Conservation (phyloP, 2,888 invertebrate genomes). For the Melinopterus prodromus region DNA sequence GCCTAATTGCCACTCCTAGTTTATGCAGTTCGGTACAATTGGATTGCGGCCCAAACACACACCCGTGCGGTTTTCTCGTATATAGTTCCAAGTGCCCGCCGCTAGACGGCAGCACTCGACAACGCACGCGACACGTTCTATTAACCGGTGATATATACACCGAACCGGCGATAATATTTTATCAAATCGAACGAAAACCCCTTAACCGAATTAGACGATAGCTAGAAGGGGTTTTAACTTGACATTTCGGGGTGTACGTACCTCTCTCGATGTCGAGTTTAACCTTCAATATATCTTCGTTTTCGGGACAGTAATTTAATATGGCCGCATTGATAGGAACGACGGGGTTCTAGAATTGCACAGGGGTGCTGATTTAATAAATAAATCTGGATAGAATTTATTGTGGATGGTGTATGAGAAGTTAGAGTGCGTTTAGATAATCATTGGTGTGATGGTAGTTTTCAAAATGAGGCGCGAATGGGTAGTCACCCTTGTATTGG, state of each 20-base stretch:
- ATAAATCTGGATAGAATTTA: slow-evolving; percentile 13
- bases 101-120: slow-evolving; percentile 7
- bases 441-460: background rate
- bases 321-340: slow-evolving; percentile 14
- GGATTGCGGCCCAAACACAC: slow-evolving; percentile 58
- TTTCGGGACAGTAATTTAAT: slow-evolving; percentile 21
- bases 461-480: background rate
- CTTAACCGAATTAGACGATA: slow-evolving; percentile 43
- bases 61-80: slow-evolving; percentile 55
- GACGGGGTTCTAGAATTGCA: background rate
- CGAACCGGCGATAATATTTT: slow-evolving; percentile 50
- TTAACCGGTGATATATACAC: slow-evolving; percentile 59
- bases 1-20: slow-evolving; percentile 59
- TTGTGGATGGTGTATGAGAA: background rate
- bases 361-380: slow-evolving; percentile 23
- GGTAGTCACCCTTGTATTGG: background rate
- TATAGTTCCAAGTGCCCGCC: slow-evolving; percentile 12
- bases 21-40: slow-evolving; percentile 60
- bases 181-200: slow-evolving; percentile 41
- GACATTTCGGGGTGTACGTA: background rate
- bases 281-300: slow-evolving; percentile 25
- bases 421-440: background rate
- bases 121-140: slow-evolving; percentile 51
- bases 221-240: slow-evolving; percentile 20
- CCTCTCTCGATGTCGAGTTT: slow-evolving; percentile 12